Base-by-base conservation (phyloP, 1,140 invertebrate genomes). In the Aricia agestis region DNA sequence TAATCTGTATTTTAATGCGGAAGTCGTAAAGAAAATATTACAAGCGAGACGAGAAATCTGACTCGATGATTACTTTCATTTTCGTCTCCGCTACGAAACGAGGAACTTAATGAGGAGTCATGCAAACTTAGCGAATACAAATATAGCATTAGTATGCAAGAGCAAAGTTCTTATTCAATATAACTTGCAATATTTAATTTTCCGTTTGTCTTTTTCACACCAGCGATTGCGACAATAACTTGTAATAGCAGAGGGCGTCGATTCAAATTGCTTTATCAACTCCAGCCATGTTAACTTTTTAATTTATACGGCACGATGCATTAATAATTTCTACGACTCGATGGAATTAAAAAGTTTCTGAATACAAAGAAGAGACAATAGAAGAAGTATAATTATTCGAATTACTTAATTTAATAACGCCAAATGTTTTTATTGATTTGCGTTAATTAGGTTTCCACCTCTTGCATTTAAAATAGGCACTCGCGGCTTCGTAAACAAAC, bases 101-200 rank as follows among this genome's bases (percentile, higher is more conserved):
- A 84, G 85, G 80, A 82, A 85, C 79, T 87, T 87, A 89, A 89
- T 89, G 86, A 86, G 85, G 87, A 87, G 84, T 87, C 82, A 89
- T 87, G 82, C 81, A 87, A 87, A 88, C 84, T 88, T 82, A 82
- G 80, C 82, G 85, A 90, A 87, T 90, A 88, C 84, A 86, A 89
- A 89, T 87, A 88, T 78, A 86, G 75, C 83, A 88, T 90, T 90
- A 88, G 87, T 89, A 89, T 90, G 86, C 85, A 88, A 88, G 85
- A 88, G 79, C 78, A 84, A 89, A 87, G 86, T 88, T 88, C 86
- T 84, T 85, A 90, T 90, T 90, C 82, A 85, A 90, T 90, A 88
- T 84, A 84, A 83, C 86, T 87, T 84, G 84, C 83, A 84, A 71
- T 83, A 85, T 81, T 87, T 84, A 82, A 87, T 84, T 81, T 82